Base-by-base conservation (phyloP, 2,797 vertebrate genomes). In the Eptatretus atami region DNA sequence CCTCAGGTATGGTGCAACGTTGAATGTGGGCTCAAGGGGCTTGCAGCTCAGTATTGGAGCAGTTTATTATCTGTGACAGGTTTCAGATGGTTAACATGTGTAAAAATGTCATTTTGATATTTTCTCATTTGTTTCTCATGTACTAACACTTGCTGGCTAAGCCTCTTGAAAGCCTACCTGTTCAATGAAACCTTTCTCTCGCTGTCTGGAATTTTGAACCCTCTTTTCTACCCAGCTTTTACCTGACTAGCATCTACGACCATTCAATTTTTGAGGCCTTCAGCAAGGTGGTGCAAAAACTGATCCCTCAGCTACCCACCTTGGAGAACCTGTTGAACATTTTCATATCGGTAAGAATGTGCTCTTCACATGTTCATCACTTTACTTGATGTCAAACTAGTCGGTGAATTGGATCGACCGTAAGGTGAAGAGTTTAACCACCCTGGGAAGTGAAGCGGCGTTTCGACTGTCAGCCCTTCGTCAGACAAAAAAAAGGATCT, bases 221-320 rank as follows among this genome's bases (percentile, higher is more conserved):
- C 63, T 9, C 66, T 63, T 44, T 44, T 44, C 31, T 44, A 2
- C 6, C 31, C 78, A 98, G 90, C 77, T 98, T 98, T 78, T 98
- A 95, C 75, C 78, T 98, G 79, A 98, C 92, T 52, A 98, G 92
- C 76, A 98, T 98, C 75, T 98, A 98, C 68, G 92, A 98, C 75
- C 92, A 98, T 77, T 98, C 92, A 70, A 98, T 98, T 78, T 98
- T 98, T 67, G 92, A 98, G 78, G 92, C 92, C 70, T 98, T 98
- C 79, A 98, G 92, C 80, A 98, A 98, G 78, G 92, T 98, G 72
- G 92, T 98, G 65, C 92, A 98, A 80, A 98, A 98, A 73, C 86
- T 98, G 71, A 95, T 98, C 73, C 88, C 90, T 1, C 92, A 98
- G 64, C 78, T 98, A 65, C 92, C 92, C 66, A 98, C 92, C 4